These are phyloP conservation scores for Petrolisthes manimaculis DNA, from an alignment of 2,888 invertebrate species.

Conservation along the genomic window DNA sequence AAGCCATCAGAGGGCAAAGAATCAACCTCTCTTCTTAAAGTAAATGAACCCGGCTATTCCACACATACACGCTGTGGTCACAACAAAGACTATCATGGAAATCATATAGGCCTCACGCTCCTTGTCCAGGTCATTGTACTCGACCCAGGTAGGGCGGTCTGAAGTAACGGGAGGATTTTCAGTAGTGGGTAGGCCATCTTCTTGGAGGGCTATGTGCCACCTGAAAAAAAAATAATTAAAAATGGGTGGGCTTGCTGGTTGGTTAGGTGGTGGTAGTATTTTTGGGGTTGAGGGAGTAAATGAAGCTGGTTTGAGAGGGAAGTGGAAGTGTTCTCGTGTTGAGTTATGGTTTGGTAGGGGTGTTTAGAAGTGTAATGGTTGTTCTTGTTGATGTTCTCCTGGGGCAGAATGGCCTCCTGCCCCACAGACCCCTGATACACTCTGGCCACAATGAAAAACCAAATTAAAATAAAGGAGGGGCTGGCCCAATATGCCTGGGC, in stretches of 20 bases:
- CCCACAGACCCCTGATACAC: no score
- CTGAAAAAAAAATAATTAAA: slow-evolving; percentile 3
- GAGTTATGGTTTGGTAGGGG: no score
- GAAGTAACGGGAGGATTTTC: no score
- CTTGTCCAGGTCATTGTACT: slow-evolving; percentile 14
- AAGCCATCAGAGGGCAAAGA: background rate
- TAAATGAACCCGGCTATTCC: slow-evolving; percentile 23
- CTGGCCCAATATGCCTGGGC: no score
- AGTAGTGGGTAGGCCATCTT: background rate
- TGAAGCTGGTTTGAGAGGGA: background rate
- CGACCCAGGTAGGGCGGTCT: background rate
- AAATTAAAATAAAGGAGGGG: no score
- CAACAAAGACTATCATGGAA: slow-evolving; percentile 58
- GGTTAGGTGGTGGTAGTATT: background rate
- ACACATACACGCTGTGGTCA: slow-evolving; percentile 16
- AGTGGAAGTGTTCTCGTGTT: no score
- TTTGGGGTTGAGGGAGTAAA: background rate
- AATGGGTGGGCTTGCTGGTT: background rate
- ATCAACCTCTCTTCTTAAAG: slow-evolving; percentile 19
- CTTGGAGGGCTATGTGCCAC: slow-evolving; percentile 45
- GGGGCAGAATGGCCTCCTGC: no score
- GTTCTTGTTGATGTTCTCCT: no score
- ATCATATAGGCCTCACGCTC: slow-evolving; percentile 48
- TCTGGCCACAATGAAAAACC: no score
- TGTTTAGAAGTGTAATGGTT: no score